phyloP scores from a whole-genome alignment of 2,113 vertebrate genomes.

The Forbesichthys papilliferus region DNA sequence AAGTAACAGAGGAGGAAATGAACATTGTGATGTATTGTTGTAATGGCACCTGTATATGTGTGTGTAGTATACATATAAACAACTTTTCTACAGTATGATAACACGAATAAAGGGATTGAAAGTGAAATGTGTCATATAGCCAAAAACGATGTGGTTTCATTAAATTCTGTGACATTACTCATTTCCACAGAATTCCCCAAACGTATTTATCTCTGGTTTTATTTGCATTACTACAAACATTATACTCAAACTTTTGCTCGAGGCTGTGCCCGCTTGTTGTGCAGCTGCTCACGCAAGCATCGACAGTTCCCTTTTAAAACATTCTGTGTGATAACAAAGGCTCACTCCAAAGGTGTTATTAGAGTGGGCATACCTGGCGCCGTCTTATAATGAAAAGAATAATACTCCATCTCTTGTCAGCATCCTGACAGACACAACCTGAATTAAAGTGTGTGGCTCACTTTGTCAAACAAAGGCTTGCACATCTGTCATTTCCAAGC shows the following conservation, averaged over 20 bases:
- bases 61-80: too few species aligned
- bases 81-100: background rate
- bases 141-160: background rate
- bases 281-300: slow-evolving; percentile 12
- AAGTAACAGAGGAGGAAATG: background rate
- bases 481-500: background rate
- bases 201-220: background rate
- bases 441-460: slow-evolving; percentile 36
- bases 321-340: slow-evolving; percentile 18
- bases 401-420: slow-evolving; percentile 9
- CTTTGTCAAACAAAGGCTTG: slow-evolving; percentile 24
- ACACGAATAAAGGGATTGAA: background rate
- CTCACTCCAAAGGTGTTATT: slow-evolving; percentile 13
- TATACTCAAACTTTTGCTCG: slow-evolving; percentile 16
- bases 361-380: slow-evolving; percentile 27
- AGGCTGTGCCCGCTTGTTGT: background rate
- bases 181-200: background rate
- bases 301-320: slow-evolving; percentile 15
- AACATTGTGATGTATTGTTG: background rate
- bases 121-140: background rate
- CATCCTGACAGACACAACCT: slow-evolving; percentile 37
- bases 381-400: slow-evolving; percentile 40
- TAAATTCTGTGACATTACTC: slow-evolving; percentile 11
- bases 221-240: slow-evolving; percentile 16
- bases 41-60: background rate